These are phyloP conservation scores for Oncorhynchus tshawytscha DNA, from an alignment of 2,113 vertebrate species.

Conservation along the genomic window DNA sequence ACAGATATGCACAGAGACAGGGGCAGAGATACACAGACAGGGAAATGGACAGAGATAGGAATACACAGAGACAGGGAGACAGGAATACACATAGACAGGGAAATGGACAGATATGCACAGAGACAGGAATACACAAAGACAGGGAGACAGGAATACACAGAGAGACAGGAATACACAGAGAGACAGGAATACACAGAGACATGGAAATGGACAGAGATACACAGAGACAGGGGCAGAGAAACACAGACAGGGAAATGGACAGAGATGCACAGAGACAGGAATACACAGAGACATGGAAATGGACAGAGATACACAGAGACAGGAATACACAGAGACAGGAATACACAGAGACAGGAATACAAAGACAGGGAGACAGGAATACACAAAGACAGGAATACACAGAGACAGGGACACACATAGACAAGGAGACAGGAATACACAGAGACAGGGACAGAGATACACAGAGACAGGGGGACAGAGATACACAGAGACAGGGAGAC, in stretches of 20 bases:
- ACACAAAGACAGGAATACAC: background rate
- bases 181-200: too few species aligned
- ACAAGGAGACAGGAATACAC: background rate
- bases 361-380: too few species aligned
- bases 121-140: background rate
- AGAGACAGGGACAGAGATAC: conserved; percentile 23
- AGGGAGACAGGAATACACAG: too few species aligned
- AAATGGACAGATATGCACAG: background rate
- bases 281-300: conserved; percentile 44
- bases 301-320: background rate
- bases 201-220: too few species aligned
- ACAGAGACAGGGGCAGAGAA: too few species aligned
- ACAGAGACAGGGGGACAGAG: background rate
- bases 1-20: background rate
- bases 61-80: background rate
- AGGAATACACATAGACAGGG: background rate
- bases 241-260: too few species aligned
- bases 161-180: too few species aligned
- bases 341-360: background rate
- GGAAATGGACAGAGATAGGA: background rate
- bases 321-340: background rate
- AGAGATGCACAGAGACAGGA: background rate
- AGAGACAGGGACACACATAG: background rate
- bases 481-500: background rate
- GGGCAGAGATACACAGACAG: background rate